A percentile compares a stretch with the other conserved stretches of the same genome.
These are phyloP conservation scores for Hypotaenidia okinawae DNA, from an alignment of 2,797 vertebrate species.

Conservation along the genomic window DNA sequence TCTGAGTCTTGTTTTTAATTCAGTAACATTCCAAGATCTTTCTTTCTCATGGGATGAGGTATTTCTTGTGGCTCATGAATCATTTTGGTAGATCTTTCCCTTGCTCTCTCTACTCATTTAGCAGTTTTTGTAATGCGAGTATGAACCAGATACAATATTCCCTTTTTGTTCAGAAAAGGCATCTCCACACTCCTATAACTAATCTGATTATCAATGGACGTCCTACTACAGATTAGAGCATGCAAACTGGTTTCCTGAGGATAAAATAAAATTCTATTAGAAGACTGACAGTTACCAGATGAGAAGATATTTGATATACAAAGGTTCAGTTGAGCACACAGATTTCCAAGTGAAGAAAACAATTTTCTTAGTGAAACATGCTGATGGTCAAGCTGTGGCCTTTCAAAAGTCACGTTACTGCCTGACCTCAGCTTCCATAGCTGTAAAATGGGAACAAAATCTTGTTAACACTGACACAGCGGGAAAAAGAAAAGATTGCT, in stretches of 20 bases:
- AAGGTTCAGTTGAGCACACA: not conserved
- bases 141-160: not conserved
- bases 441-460: not conserved
- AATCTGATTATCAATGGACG: not conserved
- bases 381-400: not conserved
- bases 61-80: constrained; percentile 12
- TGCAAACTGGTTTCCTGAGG: not conserved
- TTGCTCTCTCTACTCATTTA: not conserved
- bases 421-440: not conserved
- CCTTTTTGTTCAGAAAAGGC: not conserved
- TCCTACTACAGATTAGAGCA: not conserved
- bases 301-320: not conserved
- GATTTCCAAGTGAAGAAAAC: not conserved
- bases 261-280: not conserved
- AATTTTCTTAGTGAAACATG: not conserved
- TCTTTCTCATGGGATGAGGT: constrained; percentile 10
- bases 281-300: not conserved
- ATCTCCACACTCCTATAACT: not conserved
- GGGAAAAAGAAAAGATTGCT: not conserved
- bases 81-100: not conserved
- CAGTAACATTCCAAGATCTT: not conserved
- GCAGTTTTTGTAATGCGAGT: not conserved
- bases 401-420: not conserved
- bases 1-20: constrained; percentile 50
- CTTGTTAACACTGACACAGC: not conserved